Evolutionary conservation across 1,140 invertebrate genomes (phyloP), one percentile per base, ranked within the genome.

Genomic region (Sminthurides bifidus): DNA sequence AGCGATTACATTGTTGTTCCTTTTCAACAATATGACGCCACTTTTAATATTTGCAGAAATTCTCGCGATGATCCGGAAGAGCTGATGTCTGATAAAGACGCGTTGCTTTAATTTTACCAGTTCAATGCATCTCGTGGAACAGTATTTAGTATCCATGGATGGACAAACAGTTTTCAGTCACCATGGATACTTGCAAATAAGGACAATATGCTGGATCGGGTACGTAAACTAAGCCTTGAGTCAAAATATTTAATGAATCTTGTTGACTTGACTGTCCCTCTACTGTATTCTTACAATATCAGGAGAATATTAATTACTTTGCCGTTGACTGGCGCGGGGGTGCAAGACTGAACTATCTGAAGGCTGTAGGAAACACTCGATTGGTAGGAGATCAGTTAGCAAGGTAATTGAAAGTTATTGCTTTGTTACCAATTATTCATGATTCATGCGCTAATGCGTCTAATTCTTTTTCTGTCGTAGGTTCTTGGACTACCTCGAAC

Each of bases 261-360:
- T 43, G 24, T 17, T 43, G 10, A 15, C 21, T 17, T 19, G 41
- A 10, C 8, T 43, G 17, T 17, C n/a, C n/a, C n/a, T n/a, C n/a
- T n/a, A n/a, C n/a, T n/a, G n/a, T n/a, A n/a, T n/a, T 19, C 8
- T 43, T 21, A 23, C n/a, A 43, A 43, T 6, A 14, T 10, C 41
- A 65, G 30, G 66, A 64, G 33, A 60, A 68, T 45, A 52, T 63
- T 30, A 69, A 69, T 41, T 60, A 68, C 5, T 65, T 69, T 31
- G 54, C 51, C 23, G 59, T 69, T 19, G 68, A 69, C 46, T 69
- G 68, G 68, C 54, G 58, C 4, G 56, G 60, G 6, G 68, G 68
- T 2, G 67, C 66, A 12, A 50, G 51, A 17, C 56, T 60, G 8
- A 66, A 64, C 2, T 69, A 69, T 44, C 65, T 65, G 3, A 65